Conservation (phyloP, 2,888 invertebrate genomes). For the Melanotus villosus region DNA sequence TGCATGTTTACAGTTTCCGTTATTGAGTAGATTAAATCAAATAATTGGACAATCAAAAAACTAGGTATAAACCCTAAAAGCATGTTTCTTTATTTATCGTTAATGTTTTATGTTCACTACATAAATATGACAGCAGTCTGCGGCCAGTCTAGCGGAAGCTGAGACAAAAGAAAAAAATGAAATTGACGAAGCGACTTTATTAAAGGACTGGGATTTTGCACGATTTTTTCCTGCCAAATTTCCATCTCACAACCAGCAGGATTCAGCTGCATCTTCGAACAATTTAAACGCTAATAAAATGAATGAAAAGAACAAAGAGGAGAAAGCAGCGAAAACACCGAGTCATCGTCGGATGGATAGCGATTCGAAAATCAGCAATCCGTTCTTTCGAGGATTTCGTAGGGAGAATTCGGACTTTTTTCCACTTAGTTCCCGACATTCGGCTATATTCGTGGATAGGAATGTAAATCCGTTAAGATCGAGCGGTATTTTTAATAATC, state of each 20-base stretch:
- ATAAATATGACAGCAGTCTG: slow-evolving; percentile 66
- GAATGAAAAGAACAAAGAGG: slow-evolving; percentile 56
- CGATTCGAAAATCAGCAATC: slow-evolving; percentile 78
- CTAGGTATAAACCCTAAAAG: no score
- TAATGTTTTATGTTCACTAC: slow-evolving; percentile 41
- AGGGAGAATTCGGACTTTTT: slow-evolving; percentile 90
- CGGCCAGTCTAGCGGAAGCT: slow-evolving; percentile 66
- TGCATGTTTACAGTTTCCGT: no score
- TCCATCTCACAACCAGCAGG: slow-evolving; percentile 39
- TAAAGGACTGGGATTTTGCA: slow-evolving; percentile 91
- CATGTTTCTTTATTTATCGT: slow-evolving; percentile 46
- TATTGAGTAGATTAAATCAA: no score
- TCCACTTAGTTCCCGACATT: slow-evolving; percentile 83
- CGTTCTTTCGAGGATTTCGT: slow-evolving; percentile 84
- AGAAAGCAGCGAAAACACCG: slow-evolving; percentile 65
- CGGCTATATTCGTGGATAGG: slow-evolving; percentile 75
- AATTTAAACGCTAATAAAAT: slow-evolving; percentile 30
- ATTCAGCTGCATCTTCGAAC: background rate
- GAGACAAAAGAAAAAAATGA: slow-evolving; percentile 66
- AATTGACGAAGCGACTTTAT: slow-evolving; percentile 83
- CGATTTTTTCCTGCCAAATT: slow-evolving; percentile 81
- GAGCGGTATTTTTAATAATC: slow-evolving; percentile 80
- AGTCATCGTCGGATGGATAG: slow-evolving; percentile 82
- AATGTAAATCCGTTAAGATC: slow-evolving; percentile 73
- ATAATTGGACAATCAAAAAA: no score